Evolutionary conservation across 2,888 invertebrate species (phyloP).

Genomic region (Conops quadrifasciatus): DNA sequence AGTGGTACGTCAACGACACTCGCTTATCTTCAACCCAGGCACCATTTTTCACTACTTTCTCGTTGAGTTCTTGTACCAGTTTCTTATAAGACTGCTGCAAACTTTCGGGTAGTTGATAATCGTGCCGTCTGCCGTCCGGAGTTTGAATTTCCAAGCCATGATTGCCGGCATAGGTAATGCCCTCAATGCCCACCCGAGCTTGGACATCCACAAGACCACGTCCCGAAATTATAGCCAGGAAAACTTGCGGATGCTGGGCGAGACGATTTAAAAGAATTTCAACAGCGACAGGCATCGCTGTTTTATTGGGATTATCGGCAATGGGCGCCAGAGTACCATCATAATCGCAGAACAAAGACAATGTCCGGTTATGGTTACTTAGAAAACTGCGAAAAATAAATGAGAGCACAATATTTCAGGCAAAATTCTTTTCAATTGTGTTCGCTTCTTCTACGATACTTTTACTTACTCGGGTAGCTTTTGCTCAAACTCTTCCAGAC

Average conservation of each 20-base stretch:
- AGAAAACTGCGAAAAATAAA: slow-evolving; percentile 56
- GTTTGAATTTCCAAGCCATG: slow-evolving; percentile 79
- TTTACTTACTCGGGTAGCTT: slow-evolving; percentile 59
- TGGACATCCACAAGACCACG: slow-evolving; percentile 76
- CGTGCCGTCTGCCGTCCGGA: slow-evolving; percentile 76
- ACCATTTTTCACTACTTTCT: slow-evolving; percentile 70
- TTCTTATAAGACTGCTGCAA: slow-evolving; percentile 72
- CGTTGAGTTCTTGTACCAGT: slow-evolving; percentile 72
- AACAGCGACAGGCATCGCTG: slow-evolving; percentile 73
- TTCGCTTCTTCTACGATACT: not conserved
- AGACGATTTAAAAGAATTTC: slow-evolving; percentile 72
- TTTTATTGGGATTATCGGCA: slow-evolving; percentile 75
- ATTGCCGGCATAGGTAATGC: slow-evolving; percentile 77
- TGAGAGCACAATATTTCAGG: not conserved
- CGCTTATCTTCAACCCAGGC: slow-evolving; percentile 82
- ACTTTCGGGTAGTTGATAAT: slow-evolving; percentile 75
- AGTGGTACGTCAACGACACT: slow-evolving; percentile 77
- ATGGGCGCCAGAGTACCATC: slow-evolving; percentile 80
- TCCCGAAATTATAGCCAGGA: slow-evolving; percentile 77
- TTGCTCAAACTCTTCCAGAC: slow-evolving; percentile 56
- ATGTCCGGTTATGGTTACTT: slow-evolving; percentile 70
- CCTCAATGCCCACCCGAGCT: slow-evolving; percentile 68
- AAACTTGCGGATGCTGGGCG: slow-evolving; percentile 74
- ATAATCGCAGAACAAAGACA: slow-evolving; percentile 76
- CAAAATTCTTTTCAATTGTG: no score